Base-by-base conservation (phyloP, 2,888 invertebrate species). In the Muschampia plurimacula region DNA sequence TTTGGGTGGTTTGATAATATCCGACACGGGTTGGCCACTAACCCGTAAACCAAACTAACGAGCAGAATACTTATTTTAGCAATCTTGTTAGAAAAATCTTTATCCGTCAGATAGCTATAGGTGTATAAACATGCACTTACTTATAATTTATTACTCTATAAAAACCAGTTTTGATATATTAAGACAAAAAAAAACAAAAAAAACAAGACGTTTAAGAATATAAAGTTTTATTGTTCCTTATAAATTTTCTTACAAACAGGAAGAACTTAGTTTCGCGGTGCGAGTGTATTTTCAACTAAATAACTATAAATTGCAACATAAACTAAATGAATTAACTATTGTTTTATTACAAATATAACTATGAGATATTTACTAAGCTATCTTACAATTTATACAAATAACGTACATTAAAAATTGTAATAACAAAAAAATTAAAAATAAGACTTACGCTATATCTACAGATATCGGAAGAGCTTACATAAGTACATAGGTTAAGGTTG, bases 221-320 rank as follows among this genome's bases (percentile, higher is more conserved):
- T 91, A 93, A 55, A 89, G 86, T 92, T 94, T 93, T 92, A 93
- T 93, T 93, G 87, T 83, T 89, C 80, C 86, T 91, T 90, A 93
- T 90, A 92, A 92, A 92, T 91, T 92, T 90, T 93, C 91, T 92
- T 93, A 93, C 81, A 89, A 88, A 83, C 90, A 91, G 87, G 88
- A 91, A 92, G 90, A 92, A 89, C 88, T 85, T 86, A 86, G 85
- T 85, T 83, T 92, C 92, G 91, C 93, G 85, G 87, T 88, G 92
- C 92, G 91, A 89, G 86, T 88, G 84, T 86, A 80, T 82, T 79
- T 82, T 82, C 79, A 80, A 72, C 83, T 86, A 86, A 82, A 83
- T 81, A 85, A 84, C 83, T 83, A 87, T 71, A 86, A 82, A 86
- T 89, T 87, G 87, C 89, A 87, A 89, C 83, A 85, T 83, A 83